Evolutionary conservation across 2,888 invertebrate species (phyloP), one percentile per base, ranked within the genome.

Genomic region (Sericinus montela): DNA sequence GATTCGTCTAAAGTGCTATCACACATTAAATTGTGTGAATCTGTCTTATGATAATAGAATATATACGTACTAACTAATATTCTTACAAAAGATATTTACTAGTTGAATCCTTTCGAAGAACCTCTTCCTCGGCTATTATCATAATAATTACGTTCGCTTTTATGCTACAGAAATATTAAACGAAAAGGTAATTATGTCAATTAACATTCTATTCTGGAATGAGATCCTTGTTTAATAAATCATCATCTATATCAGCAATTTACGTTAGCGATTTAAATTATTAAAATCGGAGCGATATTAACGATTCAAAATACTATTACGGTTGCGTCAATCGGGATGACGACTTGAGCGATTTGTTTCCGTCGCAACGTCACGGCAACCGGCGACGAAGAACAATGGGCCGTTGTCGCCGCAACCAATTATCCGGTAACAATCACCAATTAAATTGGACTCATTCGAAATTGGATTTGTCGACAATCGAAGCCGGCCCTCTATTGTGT

Each of bases 371-470:
- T 25, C 37, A 37, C 32, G 32, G 38, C 45, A 10, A 45, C 30
- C 32, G 32, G 37, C 45, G 35, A 13, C 37, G 35, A 2, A 10
- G 28, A 37, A 49, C 48, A 49, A 49, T 49, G 37, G 44, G 10
- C 43, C 37, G 44, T 44, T 44, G 48, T 51, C 40, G 50, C 48
- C 53, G 52, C 54, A 46, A 60, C 57, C 58, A 62, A 61, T 62
- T 56, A 55, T 48, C 57, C 57, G 48, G 38, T 38, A 49, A 52
- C 55, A 56, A 56, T 57, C 53, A 49, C 55, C 51, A 55, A 58
- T 57, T 55, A 55, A 56, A 62, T 60, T 56, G 55, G 38, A 39
- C 39, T 39, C 53, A 48, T 45, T 51, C 53, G 45, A 45, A 50
- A 53, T 51, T 53, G 41, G 51, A 51, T 53, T 48, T 29, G 50